These are phyloP conservation scores for Crypturellus tataupa DNA, from an alignment of 2,797 vertebrate genomes.

Conservation along the genomic window DNA sequence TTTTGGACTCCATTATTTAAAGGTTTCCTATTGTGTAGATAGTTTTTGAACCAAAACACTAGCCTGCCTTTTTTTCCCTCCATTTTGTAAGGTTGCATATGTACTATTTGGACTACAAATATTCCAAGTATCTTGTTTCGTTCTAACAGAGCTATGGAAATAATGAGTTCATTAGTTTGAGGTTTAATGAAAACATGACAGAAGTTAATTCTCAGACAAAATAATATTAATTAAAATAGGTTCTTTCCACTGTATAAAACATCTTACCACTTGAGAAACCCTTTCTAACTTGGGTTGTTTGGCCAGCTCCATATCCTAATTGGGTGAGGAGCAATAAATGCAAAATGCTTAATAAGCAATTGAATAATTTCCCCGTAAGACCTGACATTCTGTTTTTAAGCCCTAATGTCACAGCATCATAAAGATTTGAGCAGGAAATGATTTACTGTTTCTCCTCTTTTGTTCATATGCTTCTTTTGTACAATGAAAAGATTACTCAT, in stretches of 20 bases:
- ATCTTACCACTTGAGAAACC: background rate
- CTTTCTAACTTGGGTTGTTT: constrained; percentile 15
- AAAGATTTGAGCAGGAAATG: background rate
- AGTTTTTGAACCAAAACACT: background rate
- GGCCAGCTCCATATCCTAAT: background rate
- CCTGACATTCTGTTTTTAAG: background rate
- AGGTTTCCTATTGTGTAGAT: background rate
- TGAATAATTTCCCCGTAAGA: background rate
- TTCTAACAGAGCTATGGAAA: background rate
- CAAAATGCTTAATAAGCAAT: background rate
- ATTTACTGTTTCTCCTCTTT: background rate
- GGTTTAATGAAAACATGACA: background rate
- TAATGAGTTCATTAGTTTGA: constrained; percentile 8
- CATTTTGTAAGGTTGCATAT: background rate
- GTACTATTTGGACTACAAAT: background rate
- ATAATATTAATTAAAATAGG: background rate
- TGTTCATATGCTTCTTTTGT: background rate
- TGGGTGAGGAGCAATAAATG: constrained; percentile 1
- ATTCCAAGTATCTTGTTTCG: background rate
- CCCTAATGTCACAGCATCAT: background rate
- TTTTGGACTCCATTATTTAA: background rate
- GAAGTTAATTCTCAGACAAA: constrained; percentile 18
- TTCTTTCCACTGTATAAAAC: background rate
- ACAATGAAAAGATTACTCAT: background rate
- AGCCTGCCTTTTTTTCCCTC: background rate